Conservation (phyloP, 2,797 vertebrate species). For the Onychomys torridus region DNA sequence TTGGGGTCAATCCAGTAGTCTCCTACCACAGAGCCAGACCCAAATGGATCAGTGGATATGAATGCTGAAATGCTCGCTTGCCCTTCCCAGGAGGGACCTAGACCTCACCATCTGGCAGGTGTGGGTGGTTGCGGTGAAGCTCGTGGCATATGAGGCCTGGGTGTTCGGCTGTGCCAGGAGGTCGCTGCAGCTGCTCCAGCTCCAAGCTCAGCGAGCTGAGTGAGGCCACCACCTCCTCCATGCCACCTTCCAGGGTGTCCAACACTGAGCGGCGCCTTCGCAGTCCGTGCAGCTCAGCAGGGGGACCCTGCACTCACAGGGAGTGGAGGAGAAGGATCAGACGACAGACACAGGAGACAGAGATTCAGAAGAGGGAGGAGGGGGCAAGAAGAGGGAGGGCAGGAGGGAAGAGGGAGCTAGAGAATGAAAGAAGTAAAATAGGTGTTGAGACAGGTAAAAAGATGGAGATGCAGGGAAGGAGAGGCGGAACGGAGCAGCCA, state of each 20-base stretch:
- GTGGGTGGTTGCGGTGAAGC: slow-evolving; percentile 91
- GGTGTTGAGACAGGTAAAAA: not conserved
- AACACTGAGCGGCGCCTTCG: slow-evolving; percentile 86
- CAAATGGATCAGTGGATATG: not conserved
- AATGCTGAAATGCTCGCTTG: fast-evolving
- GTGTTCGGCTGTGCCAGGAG: slow-evolving; percentile 92
- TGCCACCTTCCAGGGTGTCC: slow-evolving; percentile 88
- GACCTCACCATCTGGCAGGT: slow-evolving; percentile 91
- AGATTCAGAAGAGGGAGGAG: not conserved
- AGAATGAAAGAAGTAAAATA: not conserved
- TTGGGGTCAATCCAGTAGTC: slow-evolving; percentile 98
- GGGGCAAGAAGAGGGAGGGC: not conserved
- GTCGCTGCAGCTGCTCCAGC: slow-evolving; percentile 92
- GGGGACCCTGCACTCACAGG: slow-evolving; percentile 88
- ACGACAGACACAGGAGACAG: not conserved
- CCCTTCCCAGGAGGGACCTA: fast-evolving
- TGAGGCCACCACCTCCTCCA: slow-evolving; percentile 95
- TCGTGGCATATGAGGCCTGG: slow-evolving; percentile 94
- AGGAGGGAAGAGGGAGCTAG: not conserved
- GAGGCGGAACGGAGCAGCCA: not conserved
- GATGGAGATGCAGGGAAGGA: not conserved
- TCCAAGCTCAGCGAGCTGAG: slow-evolving; percentile 93
- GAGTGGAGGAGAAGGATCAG: not conserved
- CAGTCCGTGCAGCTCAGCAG: slow-evolving; percentile 88
- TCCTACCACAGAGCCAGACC: slow-evolving; percentile 85